These are phyloP conservation scores for Danio choprae DNA, from an alignment of 2,797 vertebrate genomes.

Conservation along the genomic window DNA sequence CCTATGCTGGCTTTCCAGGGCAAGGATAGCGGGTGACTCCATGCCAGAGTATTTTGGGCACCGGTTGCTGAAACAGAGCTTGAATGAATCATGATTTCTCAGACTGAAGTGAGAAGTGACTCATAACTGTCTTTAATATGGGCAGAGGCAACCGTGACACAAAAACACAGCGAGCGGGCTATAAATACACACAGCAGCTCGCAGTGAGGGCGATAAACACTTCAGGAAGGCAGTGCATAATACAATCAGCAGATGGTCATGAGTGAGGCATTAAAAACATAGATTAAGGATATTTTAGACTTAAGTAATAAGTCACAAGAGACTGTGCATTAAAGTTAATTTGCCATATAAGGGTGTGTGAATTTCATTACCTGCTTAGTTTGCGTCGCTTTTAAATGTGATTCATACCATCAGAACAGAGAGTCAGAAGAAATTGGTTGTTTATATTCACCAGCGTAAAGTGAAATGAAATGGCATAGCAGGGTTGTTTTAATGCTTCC, in stretches of 20 bases:
- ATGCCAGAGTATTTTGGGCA: slow-evolving; percentile 56
- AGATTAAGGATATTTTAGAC: slow-evolving; percentile 6
- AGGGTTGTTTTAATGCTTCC: background rate
- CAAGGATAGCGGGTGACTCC: slow-evolving; percentile 25
- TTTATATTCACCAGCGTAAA: too few relatives aligned
- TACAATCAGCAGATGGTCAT: slow-evolving; percentile 21
- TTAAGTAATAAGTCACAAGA: slow-evolving; percentile 8
- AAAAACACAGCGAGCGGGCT: slow-evolving; percentile 56
- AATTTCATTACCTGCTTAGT: background rate
- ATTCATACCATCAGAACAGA: background rate
- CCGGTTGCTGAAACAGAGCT: slow-evolving; percentile 43
- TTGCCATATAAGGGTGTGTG: background rate
- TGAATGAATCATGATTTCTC: slow-evolving; percentile 62
- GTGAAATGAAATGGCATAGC: background rate
- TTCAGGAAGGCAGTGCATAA: slow-evolving; percentile 9
- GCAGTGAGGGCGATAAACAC: slow-evolving; percentile 22
- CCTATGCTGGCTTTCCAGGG: slow-evolving; percentile 4
- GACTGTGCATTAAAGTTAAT: background rate
- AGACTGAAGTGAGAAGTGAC: slow-evolving; percentile 57
- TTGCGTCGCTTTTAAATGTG: background rate
- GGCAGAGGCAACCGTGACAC: slow-evolving; percentile 58
- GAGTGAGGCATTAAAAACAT: slow-evolving; percentile 12
- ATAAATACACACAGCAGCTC: slow-evolving; percentile 42
- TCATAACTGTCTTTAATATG: slow-evolving; percentile 59
- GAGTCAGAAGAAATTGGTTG: background rate